Evolutionary conservation across 2,888 invertebrate species (phyloP), one percentile per base, ranked within the genome.

Genomic region (Oscheius sp.): DNA sequence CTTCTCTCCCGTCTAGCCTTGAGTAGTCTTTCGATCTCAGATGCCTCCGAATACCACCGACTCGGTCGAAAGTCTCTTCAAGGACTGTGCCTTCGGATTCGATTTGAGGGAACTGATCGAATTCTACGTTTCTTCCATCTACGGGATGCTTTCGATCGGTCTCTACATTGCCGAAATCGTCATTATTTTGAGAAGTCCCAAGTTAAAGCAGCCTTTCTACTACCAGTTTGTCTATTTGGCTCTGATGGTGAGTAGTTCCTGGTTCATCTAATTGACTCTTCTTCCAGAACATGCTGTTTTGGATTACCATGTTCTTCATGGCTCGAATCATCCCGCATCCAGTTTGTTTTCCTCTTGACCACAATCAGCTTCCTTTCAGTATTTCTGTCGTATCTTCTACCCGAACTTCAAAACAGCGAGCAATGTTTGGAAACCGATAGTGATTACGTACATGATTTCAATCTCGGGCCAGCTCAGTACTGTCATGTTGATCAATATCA

Each of bases 131-230:
- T 35, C 68, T 37, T 53, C 53, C 1, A 2, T 35, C n/a, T 68
- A 68, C 35, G 68, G 68, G 3, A 7, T 37, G 4, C 37, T 29
- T 11, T 55, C 68, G 4, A 53, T 68, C 2, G 7, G 35, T 10
- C 55, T 68, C 53, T 68, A 68, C 37, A 53, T 53, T 33, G 13
- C 53, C 9, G 11, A 33, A 21, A 37, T 37, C 2, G 42, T 37
- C 7, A 21, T 55, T 13, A 68, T 68, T 37, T 1, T 68, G 5
- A 9, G 29, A 35, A 68, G 29, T n/a, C 11, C 21, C 11, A 53
- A 68, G 13, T 42, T 68, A 7, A 10, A 55, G 7, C 68, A 55
- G 55, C 68, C 68, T 3, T 68, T 68, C 21, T 68, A 68, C 21
- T 68, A 55, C 29, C 42, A 68, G 4, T 55, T 68, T 42, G 53